These are phyloP conservation scores for Metaphire vulgaris DNA, from an alignment of 1,140 invertebrate genomes.

Conservation along the genomic window DNA sequence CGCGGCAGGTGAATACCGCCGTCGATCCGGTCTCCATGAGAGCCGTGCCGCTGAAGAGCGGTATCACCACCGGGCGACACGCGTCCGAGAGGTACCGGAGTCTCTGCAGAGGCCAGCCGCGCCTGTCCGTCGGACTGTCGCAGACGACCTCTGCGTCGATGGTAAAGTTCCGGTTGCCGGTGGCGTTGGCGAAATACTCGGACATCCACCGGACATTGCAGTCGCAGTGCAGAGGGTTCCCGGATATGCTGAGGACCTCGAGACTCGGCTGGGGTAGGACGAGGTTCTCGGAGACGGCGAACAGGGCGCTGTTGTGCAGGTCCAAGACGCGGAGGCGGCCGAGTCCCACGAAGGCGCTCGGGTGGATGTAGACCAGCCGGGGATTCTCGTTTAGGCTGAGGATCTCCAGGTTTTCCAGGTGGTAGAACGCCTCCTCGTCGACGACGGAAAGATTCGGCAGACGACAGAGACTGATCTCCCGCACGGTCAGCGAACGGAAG, in stretches of 20 bases:
- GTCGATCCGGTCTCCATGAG: conserved; percentile 49
- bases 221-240: conserved; percentile 54
- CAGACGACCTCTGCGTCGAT: conserved; percentile 43
- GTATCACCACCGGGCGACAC: conserved; percentile 46
- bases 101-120: conserved; percentile 39
- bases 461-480: conserved; percentile 44
- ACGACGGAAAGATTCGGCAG: conserved; percentile 48
- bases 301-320: conserved; percentile 50
- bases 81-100: conserved; percentile 36
- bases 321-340: conserved; percentile 45
- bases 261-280: conserved; percentile 38
- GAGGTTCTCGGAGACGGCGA: conserved; percentile 42
- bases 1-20: conserved; percentile 51
- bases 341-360: conserved; percentile 46
- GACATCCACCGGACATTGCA: conserved; percentile 54
- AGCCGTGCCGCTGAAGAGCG: conserved; percentile 40
- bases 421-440: conserved; percentile 49
- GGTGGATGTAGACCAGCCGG: conserved; percentile 50
- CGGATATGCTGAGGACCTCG: conserved; percentile 46
- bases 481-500: conserved; percentile 44
- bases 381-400: conserved; percentile 50
- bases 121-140: conserved; percentile 37
- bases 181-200: conserved; percentile 32
- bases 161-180: conserved; percentile 26
- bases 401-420: conserved; percentile 44